Percentiles rank a stretch among this genome's conserved stretches.
Evolutionary conservation across 1,140 invertebrate species (phyloP).

Genomic region (Danaus plexippus): DNA sequence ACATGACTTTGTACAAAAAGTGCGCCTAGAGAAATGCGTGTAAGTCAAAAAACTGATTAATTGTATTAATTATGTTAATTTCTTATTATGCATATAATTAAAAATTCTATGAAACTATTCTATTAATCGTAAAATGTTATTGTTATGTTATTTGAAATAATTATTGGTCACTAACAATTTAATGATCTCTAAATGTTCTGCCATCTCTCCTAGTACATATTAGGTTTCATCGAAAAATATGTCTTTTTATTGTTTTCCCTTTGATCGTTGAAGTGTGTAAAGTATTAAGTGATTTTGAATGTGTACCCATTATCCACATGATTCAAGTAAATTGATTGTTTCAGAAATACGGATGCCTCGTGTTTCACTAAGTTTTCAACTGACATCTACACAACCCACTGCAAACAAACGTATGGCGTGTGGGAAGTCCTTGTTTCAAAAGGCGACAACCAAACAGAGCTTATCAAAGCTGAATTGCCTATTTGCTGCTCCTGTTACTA

Average conservation of each 20-base stretch:
- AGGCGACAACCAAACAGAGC: slow-evolving; percentile 18
- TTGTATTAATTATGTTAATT: too few relatives aligned
- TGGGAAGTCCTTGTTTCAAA: slow-evolving; percentile 23
- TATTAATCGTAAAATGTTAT: too few relatives aligned
- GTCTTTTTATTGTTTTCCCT: too few relatives aligned
- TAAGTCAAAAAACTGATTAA: slow-evolving; percentile 24
- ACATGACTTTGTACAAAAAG: slow-evolving; percentile 39
- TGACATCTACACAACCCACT: slow-evolving; percentile 15
- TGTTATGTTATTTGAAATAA: too few relatives aligned
- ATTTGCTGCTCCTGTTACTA: slow-evolving; percentile 26
- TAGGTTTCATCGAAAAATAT: too few relatives aligned
- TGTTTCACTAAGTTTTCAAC: slow-evolving; percentile 19
- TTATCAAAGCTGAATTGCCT: slow-evolving; percentile 16
- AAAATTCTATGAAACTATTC: too few relatives aligned
- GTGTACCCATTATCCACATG: background rate
- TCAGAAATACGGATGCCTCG: slow-evolving; percentile 16
- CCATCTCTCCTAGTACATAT: too few relatives aligned
- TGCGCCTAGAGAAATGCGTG: slow-evolving; percentile 47
- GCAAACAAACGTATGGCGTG: slow-evolving; percentile 23
- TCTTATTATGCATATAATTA: too few relatives aligned
- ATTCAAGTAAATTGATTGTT: slow-evolving; percentile 4
- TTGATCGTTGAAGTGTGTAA: background rate
- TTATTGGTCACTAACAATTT: too few relatives aligned
- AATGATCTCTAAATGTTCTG: too few relatives aligned
- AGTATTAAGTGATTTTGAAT: background rate